Percentiles rank a stretch among this genome's conserved stretches.
Evolutionary conservation across 2,888 invertebrate species (phyloP).

Genomic region (Glaucopsyche alexis): DNA sequence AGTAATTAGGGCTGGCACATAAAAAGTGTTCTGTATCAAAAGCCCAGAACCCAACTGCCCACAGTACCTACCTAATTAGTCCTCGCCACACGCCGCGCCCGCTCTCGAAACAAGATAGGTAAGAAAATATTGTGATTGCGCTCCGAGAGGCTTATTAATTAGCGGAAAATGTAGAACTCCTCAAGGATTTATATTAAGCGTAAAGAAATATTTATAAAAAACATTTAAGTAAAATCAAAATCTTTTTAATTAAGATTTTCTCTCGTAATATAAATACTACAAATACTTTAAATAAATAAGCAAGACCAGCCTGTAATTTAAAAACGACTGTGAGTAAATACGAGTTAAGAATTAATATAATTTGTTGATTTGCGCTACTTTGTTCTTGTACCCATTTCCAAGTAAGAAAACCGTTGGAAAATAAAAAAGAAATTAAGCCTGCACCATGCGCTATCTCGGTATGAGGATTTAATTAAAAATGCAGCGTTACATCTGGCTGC

Average conservation of each 20-base stretch:
- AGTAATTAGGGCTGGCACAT: constrained; percentile 1
- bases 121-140: constrained; percentile 13
- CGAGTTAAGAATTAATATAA: neutral
- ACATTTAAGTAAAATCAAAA: neutral
- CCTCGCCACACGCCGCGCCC: neutral
- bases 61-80: constrained; percentile 14
- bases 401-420: constrained; percentile 47
- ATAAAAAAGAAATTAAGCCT: constrained; percentile 43
- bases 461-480: constrained; percentile 66
- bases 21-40: neutral
- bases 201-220: neutral
- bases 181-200: neutral
- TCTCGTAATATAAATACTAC: no score
- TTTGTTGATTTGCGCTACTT: constrained; percentile 33
- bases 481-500: constrained; percentile 49
- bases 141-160: constrained; percentile 2
- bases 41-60: no score
- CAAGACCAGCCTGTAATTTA: no score
- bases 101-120: constrained; percentile 13
- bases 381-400: constrained; percentile 50
- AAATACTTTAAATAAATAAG: no score
- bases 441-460: constrained; percentile 47
- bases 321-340: neutral
- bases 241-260: no score
- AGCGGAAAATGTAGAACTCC: neutral